phyloP scores from a whole-genome alignment of 2,888 invertebrate species.

The Muschampia plurimacula region DNA sequence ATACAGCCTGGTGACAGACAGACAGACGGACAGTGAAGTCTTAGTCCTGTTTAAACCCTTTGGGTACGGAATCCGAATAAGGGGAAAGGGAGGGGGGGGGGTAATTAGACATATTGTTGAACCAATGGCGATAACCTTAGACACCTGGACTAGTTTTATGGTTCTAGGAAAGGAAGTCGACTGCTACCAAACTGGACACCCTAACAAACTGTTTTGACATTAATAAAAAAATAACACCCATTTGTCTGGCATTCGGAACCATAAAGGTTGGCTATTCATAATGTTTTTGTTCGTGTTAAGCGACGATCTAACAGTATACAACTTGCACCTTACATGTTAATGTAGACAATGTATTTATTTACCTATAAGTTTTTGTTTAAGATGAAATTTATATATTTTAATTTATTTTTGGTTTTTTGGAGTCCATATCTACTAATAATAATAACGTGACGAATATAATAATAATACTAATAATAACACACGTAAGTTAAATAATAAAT shows the following conservation, averaged over 20 bases:
- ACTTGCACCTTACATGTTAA: background rate
- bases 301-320: background rate
- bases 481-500: no score
- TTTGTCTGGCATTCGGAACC: slow-evolving; percentile 22
- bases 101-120: slow-evolving; percentile 32
- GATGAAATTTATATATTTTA: background rate
- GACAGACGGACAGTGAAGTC: no score
- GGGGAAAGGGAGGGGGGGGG: no score
- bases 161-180: slow-evolving; percentile 43
- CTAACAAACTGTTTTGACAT: slow-evolving; percentile 30
- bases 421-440: no score
- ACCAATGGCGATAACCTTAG: slow-evolving; percentile 24
- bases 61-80: no score
- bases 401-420: no score
- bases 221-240: slow-evolving; percentile 18
- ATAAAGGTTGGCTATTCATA: slow-evolving; percentile 17
- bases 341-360: background rate
- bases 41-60: no score
- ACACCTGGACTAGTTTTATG: slow-evolving; percentile 46
- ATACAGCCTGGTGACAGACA: no score
- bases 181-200: background rate
- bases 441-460: no score
- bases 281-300: background rate
- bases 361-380: background rate
- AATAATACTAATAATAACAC: no score